Evolutionary conservation across 1,140 invertebrate genomes (phyloP), one percentile per base, ranked within the genome.

Genomic region (Delia radicum): DNA sequence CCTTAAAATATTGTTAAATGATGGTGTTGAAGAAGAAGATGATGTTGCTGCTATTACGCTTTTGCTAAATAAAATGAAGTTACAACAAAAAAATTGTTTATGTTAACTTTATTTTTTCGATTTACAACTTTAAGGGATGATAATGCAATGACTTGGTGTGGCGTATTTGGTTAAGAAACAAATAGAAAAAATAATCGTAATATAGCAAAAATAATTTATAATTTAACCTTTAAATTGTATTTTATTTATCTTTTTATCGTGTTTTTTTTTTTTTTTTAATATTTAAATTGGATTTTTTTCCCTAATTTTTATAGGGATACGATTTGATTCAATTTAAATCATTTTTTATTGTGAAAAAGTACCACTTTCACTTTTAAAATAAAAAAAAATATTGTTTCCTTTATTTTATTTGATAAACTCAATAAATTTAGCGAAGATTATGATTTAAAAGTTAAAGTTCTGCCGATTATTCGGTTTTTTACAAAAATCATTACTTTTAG

Each of bases 51-150:
- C 24, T 10, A 21, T 69, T 18, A 21, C 31, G 65, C 18, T 33
- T 15, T 42, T 42, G 37, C 10, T 42, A 15, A n/a, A n/a, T n/a
- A n/a, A n/a, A n/a, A 0, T 42, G 37, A 42, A 42, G 37, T 42
- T 42, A 42, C 37, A 42, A 42, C 10, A 42, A 15, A 1, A 15
- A n/a, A 5, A 33, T 42, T 31, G 13, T 67, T 18, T 31, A 2
- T 67, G 28, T 67, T 33, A 12, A 21, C 48, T 63, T 33, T 67
- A 31, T n/a, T 67, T 31, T 67, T n/a, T 31, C 21, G 26, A 63
- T 28, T 63, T 63, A 28, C 63, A 67, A 33, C 28, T 31, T 69
- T 69, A 69, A 69, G 65, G 65, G 65, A 69, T 69, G 65, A 69
- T 69, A 69, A 69, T 69, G 65, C 65, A 69, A 69, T 33, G 65